Evolutionary conservation across 1,140 invertebrate species (phyloP).

Genomic region (Batillaria attramentaria): DNA sequence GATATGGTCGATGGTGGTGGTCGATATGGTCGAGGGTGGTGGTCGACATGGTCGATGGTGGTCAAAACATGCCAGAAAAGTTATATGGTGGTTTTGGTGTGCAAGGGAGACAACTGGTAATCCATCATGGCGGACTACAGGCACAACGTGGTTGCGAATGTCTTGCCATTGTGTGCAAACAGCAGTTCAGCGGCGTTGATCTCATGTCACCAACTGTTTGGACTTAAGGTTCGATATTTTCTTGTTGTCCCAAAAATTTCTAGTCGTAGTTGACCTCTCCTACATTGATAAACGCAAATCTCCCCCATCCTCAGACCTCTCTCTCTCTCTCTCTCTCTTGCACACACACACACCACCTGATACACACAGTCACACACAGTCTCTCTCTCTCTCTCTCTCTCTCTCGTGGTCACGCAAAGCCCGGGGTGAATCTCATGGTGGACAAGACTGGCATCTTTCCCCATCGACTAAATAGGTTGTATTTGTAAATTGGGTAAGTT

Average conservation of each 20-base stretch:
- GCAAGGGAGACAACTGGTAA: too few relatives aligned
- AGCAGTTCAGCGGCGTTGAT: constrained; percentile 11
- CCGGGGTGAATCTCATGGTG: background rate
- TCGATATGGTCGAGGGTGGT: too few relatives aligned
- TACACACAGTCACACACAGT: background rate
- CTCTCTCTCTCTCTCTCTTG: too few relatives aligned
- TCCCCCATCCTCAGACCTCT: too few relatives aligned
- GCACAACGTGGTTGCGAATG: constrained; percentile 34
- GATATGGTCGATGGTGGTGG: too few relatives aligned
- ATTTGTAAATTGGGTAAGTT: too few relatives aligned
- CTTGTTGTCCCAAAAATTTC: background rate
- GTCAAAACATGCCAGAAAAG: too few relatives aligned
- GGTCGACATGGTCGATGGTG: too few relatives aligned
- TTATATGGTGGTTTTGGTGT: too few relatives aligned
- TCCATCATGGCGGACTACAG: constrained; percentile 43
- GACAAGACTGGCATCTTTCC: too few relatives aligned
- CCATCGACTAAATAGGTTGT: too few relatives aligned
- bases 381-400: background rate
- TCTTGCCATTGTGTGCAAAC: constrained; percentile 19
- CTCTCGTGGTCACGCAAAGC: background rate
- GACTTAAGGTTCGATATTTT: constrained; percentile 19
- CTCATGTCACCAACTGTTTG: constrained; percentile 34
- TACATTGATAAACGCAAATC: background rate
- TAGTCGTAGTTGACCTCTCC: background rate
- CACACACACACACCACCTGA: too few relatives aligned